These are phyloP conservation scores for Manduca sexta DNA, from an alignment of 1,140 invertebrate genomes.

Conservation along the genomic window DNA sequence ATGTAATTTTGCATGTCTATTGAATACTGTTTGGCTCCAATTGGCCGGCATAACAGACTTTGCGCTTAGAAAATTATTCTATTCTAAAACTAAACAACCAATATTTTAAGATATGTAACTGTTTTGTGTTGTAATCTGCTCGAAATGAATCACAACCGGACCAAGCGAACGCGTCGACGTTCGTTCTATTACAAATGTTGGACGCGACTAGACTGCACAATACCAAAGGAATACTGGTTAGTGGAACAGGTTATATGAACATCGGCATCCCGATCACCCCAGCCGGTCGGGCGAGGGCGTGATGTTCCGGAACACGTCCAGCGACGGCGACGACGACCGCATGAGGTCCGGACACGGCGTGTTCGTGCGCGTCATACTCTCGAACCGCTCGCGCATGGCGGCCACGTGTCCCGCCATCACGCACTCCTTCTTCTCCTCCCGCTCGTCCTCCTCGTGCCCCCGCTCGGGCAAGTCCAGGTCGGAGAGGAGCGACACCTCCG, in stretches of 20 bases:
- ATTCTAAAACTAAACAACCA: slow-evolving; percentile 38
- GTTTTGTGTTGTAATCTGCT: slow-evolving; percentile 15
- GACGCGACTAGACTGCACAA: background rate
- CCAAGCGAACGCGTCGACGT: background rate
- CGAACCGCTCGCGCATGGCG: slow-evolving; percentile 67
- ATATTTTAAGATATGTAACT: slow-evolving; percentile 56
- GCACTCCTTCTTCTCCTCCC: slow-evolving; percentile 34
- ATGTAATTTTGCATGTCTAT: background rate
- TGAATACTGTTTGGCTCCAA: too few relatives aligned
- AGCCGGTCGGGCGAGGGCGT: slow-evolving; percentile 49
- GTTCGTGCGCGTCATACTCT: slow-evolving; percentile 64
- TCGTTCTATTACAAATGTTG: background rate
- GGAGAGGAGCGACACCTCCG: slow-evolving; percentile 47
- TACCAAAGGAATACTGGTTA: background rate
- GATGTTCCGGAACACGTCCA: slow-evolving; percentile 42
- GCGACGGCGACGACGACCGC: slow-evolving; percentile 43
- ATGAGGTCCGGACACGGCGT: slow-evolving; percentile 56
- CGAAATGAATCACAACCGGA: background rate
- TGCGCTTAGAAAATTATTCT: background rate
- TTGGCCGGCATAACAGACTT: too few relatives aligned
- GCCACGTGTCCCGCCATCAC: slow-evolving; percentile 68
- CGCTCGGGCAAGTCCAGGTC: slow-evolving; percentile 37
- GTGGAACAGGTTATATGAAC: too few relatives aligned
- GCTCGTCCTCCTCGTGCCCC: slow-evolving; percentile 22
- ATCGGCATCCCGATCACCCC: slow-evolving; percentile 16